These are phyloP conservation scores for Orussus abietinus DNA, from an alignment of 1,140 invertebrate genomes.

Conservation along the genomic window DNA sequence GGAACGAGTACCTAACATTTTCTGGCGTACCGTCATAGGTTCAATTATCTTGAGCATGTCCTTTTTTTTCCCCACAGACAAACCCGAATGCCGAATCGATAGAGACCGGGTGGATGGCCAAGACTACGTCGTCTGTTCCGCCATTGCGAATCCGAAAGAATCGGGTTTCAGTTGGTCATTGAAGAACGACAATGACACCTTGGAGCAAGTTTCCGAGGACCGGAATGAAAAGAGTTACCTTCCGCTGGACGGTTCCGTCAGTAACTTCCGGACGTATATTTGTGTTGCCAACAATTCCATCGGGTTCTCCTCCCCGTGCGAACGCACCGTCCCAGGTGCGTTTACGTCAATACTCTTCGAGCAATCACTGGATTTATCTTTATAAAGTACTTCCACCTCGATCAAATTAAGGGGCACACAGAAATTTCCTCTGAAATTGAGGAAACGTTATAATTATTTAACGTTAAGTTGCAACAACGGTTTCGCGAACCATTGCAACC, in stretches of 20 bases:
- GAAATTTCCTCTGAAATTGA: no score
- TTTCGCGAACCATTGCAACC: no score
- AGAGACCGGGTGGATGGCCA: conserved; percentile 67
- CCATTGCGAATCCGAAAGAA: conserved; percentile 74
- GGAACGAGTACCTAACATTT: no score
- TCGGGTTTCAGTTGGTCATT: conserved; percentile 82
- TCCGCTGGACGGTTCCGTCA: conserved; percentile 61
- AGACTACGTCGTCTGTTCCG: conserved; percentile 75
- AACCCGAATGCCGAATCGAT: conserved; percentile 79
- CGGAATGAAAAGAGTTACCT: conserved; percentile 62
- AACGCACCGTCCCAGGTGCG: conserved; percentile 64
- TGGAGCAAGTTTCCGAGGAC: conserved; percentile 52
- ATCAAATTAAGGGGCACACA: no score
- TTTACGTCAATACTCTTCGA: no score
- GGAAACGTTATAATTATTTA: no score
- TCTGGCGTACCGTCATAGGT: neutral
- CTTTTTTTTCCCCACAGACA: conserved; percentile 60
- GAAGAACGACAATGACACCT: conserved; percentile 76
- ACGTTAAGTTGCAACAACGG: no score
- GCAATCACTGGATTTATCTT: no score
- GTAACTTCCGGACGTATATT: conserved; percentile 73
- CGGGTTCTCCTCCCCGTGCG: conserved; percentile 70
- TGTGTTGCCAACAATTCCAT: conserved; percentile 82
- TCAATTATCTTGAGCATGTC: neutral
- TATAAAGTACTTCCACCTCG: no score